Conservation (phyloP, 2,888 invertebrate genomes). For the Tineola bisselliella region DNA sequence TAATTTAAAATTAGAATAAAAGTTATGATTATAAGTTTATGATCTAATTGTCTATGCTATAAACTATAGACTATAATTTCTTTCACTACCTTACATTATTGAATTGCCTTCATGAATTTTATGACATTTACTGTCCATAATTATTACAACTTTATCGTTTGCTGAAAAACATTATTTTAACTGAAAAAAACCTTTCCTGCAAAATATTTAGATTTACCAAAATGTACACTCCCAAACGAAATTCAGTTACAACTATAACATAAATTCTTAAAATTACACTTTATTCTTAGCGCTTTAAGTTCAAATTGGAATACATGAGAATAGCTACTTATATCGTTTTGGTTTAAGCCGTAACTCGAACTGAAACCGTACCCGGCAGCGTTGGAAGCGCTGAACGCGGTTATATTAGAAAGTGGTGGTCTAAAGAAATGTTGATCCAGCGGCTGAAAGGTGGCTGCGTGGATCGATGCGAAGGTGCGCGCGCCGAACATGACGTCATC, state of each 20-base stretch:
- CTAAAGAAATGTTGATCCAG: slow-evolving; percentile 34
- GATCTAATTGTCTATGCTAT: not conserved
- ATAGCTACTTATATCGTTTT: not conserved
- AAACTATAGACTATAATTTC: not conserved
- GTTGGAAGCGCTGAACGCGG: not conserved
- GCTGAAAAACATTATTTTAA: not conserved
- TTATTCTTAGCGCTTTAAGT: not conserved
- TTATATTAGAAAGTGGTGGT: not conserved
- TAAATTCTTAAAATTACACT: not conserved
- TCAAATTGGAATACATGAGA: not conserved
- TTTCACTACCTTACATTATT: not conserved
- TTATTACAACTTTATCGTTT: not conserved
- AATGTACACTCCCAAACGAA: not conserved
- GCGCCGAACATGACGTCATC: slow-evolving; percentile 58
- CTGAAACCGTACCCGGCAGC: not conserved
- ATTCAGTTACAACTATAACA: not conserved
- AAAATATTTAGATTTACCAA: not conserved
- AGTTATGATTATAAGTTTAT: too few species aligned
- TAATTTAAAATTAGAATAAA: too few species aligned
- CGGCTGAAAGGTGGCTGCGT: slow-evolving; percentile 26
- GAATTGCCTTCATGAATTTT: not conserved
- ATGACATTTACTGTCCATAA: not conserved
- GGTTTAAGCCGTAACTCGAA: not conserved
- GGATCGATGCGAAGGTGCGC: slow-evolving; percentile 58
- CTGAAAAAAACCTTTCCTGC: not conserved